Conservation (phyloP, 2,888 invertebrate genomes). For the Ochropacha duplaris region DNA sequence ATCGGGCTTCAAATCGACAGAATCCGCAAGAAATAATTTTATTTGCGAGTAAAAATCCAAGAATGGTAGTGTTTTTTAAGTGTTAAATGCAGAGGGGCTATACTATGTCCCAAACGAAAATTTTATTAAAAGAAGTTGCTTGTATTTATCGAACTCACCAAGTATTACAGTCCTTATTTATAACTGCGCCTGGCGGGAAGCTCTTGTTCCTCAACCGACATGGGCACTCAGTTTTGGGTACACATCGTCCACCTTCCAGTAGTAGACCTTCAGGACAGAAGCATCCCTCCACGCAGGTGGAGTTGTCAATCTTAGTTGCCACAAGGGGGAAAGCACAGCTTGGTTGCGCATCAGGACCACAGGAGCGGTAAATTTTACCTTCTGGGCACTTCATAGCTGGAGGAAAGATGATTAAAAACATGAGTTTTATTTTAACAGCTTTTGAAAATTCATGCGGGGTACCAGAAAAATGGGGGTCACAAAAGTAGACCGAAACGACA, state of each 20-base stretch:
- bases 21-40: no score
- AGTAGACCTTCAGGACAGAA: constrained; percentile 92
- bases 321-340: constrained; percentile 85
- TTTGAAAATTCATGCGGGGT: no score
- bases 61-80: no score
- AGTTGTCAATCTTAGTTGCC: constrained; percentile 45
- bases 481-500: no score
- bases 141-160: no score
- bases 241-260: constrained; percentile 89
- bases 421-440: no score
- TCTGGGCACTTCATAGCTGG: constrained; percentile 90
- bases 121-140: no score
- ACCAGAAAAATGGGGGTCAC: no score
- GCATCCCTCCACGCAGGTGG: constrained; percentile 92
- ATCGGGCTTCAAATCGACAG: no score
- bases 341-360: constrained; percentile 88
- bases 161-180: constrained; percentile 92
- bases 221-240: constrained; percentile 88
- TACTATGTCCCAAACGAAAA: no score
- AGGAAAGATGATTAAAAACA: background rate
- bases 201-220: constrained; percentile 89
- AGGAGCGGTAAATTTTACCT: constrained; percentile 90
- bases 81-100: no score
- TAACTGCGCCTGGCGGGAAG: constrained; percentile 86
- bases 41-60: no score